Conservation (phyloP, 1,140 invertebrate genomes). For the Hyposmocoma kahamanoa region DNA sequence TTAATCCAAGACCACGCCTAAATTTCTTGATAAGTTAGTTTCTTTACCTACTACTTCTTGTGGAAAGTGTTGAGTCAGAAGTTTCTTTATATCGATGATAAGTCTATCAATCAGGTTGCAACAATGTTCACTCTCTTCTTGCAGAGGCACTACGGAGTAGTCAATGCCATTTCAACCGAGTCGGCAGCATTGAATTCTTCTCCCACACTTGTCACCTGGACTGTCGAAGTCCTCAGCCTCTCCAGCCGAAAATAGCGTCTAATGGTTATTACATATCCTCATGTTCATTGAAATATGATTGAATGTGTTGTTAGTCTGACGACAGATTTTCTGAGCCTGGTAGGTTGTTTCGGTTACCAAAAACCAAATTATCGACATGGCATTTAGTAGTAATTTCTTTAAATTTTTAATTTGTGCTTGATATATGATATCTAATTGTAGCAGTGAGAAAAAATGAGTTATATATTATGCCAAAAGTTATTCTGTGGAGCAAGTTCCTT, state of each 20-base stretch:
- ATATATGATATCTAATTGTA: conserved; percentile 18
- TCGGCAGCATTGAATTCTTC: background rate
- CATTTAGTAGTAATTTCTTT: conserved; percentile 14
- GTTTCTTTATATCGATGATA: background rate
- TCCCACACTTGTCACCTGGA: background rate
- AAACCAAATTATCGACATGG: conserved; percentile 25
- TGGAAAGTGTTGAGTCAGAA: conserved; percentile 4
- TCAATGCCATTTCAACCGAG: background rate
- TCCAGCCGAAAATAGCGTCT: background rate
- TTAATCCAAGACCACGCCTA: background rate
- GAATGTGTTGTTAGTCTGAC: conserved; percentile 12
- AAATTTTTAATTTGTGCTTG: conserved; percentile 2
- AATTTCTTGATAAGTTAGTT: conserved; percentile 3
- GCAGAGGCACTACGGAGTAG: background rate
- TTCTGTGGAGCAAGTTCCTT: conserved; percentile 22
- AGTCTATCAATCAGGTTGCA: background rate
- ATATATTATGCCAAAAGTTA: conserved; percentile 23
- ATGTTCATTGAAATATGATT: conserved; percentile 21
- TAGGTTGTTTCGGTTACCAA: conserved; percentile 7
- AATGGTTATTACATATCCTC: background rate
- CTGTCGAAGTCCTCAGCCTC: background rate
- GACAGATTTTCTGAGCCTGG: conserved; percentile 15
- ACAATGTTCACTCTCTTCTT: background rate
- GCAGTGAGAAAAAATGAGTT: conserved; percentile 23
- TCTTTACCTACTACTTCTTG: background rate